Percentiles rank a stretch among this genome's conserved stretches.
phyloP scores from a whole-genome alignment of 2,797 vertebrate genomes.

The Taeniopygia guttata region DNA sequence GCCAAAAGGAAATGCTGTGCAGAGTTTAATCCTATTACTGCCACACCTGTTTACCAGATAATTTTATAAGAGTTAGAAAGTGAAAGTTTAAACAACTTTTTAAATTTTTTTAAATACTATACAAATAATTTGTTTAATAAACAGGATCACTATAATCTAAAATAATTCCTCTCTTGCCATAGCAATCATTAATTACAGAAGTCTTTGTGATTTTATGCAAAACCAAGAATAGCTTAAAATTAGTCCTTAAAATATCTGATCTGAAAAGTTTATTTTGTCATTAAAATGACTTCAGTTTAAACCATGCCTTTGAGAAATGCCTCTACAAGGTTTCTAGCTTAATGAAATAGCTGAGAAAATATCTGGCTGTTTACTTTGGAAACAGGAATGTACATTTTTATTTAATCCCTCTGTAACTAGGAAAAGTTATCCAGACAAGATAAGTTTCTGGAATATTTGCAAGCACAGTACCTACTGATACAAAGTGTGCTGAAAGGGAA shows the following conservation, averaged over 20 bases:
- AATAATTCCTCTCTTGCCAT: background rate
- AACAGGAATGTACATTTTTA: background rate
- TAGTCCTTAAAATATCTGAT: background rate
- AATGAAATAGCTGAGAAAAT: conserved; percentile 7
- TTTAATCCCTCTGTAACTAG: background rate
- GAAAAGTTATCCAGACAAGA: background rate
- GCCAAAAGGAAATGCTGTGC: background rate
- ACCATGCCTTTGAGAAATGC: background rate
- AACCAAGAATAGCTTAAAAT: background rate
- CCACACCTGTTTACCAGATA: background rate
- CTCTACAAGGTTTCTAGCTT: background rate
- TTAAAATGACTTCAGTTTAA: conserved; percentile 17
- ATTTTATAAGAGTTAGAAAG: background rate
- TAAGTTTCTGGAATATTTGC: background rate
- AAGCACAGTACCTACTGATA: background rate
- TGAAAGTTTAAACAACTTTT: background rate
- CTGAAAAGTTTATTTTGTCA: background rate
- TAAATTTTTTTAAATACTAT: background rate
- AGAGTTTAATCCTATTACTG: background rate
- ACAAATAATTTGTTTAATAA: background rate
- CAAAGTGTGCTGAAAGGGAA: background rate
- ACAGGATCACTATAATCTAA: background rate
- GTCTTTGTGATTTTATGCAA: background rate
- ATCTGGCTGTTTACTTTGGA: background rate
- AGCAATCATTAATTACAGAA: background rate